phyloP scores from a whole-genome alignment of 2,888 invertebrate species.

The Dicycla oo region DNA sequence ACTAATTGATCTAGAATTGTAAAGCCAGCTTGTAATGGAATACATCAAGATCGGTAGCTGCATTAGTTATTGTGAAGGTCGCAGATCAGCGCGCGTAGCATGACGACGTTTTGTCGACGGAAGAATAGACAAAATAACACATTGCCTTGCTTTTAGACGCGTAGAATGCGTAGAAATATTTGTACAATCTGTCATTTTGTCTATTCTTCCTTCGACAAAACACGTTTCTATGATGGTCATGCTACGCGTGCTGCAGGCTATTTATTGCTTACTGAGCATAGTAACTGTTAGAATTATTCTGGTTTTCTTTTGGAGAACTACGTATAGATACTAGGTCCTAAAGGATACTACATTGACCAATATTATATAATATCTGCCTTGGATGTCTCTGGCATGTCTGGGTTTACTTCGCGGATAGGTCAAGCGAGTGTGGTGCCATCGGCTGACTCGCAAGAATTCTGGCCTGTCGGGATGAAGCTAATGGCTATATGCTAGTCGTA shows the following conservation, averaged over 20 bases:
- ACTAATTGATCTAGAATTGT: conserved; percentile 22
- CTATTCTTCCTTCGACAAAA: no score
- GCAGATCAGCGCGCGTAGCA: no score
- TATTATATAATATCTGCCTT: neutral
- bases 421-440: neutral
- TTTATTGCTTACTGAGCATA: neutral
- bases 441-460: neutral
- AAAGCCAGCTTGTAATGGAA: conserved; percentile 27
- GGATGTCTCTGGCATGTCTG: neutral
- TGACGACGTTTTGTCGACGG: no score
- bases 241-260: neutral
- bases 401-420: neutral
- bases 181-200: no score
- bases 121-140: no score
- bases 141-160: no score
- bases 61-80: conserved; percentile 36
- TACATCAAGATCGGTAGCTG: conserved; percentile 32
- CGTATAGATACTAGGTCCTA: neutral
- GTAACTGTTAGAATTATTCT: neutral
- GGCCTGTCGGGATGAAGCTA: neutral
- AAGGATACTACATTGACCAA: neutral
- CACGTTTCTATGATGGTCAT: no score
- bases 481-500: neutral
- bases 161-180: no score
- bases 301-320: neutral